Conservation (phyloP, 2,888 invertebrate species). For the Tubiluchus corallicola region DNA sequence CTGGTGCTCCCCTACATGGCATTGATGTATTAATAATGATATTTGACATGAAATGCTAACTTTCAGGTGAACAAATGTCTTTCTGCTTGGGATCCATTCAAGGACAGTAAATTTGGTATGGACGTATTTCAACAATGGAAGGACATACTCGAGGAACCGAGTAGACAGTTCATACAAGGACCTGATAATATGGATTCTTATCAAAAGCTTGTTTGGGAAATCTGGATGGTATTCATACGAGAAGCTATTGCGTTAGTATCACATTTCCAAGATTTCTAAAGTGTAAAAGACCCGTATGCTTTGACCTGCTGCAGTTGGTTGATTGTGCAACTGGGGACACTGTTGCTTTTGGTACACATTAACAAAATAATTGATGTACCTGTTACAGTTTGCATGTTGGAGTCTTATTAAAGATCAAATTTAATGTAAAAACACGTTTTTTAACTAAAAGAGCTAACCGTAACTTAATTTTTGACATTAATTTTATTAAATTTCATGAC, state of each 20-base stretch:
- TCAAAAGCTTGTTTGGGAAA: constrained; percentile 68
- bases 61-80: constrained; percentile 54
- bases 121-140: constrained; percentile 31
- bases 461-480: too few relatives aligned
- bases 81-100: constrained; percentile 57
- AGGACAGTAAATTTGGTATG: constrained; percentile 28
- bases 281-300: too few relatives aligned
- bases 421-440: too few relatives aligned
- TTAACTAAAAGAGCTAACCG: too few relatives aligned
- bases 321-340: constrained; percentile 12
- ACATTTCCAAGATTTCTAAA: too few relatives aligned
- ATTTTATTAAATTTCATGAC: too few relatives aligned
- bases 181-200: constrained; percentile 39
- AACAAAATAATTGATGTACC: constrained; percentile 7
- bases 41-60: too few relatives aligned
- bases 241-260: constrained; percentile 46
- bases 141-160: constrained; percentile 25
- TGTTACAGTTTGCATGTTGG: background rate
- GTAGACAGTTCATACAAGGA: constrained; percentile 15
- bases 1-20: too few relatives aligned
- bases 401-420: constrained; percentile 6
- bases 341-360: background rate
- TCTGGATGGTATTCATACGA: constrained; percentile 66
- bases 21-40: too few relatives aligned
- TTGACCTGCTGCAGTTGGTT: too few relatives aligned